Evolutionary conservation across 2,888 invertebrate species (phyloP).

Genomic region (Dryocosmus kuriphilus): DNA sequence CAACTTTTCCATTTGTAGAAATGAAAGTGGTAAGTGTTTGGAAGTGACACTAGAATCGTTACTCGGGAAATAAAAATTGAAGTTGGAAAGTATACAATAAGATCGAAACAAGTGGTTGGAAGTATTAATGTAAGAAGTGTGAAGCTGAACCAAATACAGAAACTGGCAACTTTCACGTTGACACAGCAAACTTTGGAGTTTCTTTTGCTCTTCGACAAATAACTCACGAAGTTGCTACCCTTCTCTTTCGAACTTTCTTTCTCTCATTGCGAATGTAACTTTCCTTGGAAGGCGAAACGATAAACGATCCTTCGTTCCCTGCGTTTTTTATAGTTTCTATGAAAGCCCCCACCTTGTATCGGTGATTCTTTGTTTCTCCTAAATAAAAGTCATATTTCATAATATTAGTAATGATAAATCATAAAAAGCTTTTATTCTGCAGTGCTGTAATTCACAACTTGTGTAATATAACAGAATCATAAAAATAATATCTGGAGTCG

Average conservation of each 20-base stretch:
- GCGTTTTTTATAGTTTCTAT: neutral
- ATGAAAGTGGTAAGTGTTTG: neutral
- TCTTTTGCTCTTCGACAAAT: constrained; percentile 10
- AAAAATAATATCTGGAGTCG: neutral
- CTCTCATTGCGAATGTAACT: neutral
- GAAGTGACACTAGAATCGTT: neutral
- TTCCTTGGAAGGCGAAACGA: neutral
- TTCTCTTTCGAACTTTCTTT: constrained; percentile 1
- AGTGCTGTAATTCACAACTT: neutral
- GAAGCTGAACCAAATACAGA: neutral
- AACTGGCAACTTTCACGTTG: neutral
- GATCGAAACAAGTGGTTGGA: constrained; percentile 1
- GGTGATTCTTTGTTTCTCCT: neutral
- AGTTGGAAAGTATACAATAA: neutral
- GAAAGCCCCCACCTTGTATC: neutral
- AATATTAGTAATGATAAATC: neutral
- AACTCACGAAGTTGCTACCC: neutral
- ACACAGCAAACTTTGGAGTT: neutral
- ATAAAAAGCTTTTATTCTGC: neutral
- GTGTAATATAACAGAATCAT: neutral
- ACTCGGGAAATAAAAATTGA: neutral
- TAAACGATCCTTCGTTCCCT: neutral
- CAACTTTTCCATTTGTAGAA: neutral
- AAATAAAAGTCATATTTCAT: constrained; percentile 6
- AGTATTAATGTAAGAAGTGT: constrained; percentile 2